Evolutionary conservation across 2,888 invertebrate genomes (phyloP), one percentile per base, ranked within the genome.

Genomic region (Schrankia costaestrigalis): DNA sequence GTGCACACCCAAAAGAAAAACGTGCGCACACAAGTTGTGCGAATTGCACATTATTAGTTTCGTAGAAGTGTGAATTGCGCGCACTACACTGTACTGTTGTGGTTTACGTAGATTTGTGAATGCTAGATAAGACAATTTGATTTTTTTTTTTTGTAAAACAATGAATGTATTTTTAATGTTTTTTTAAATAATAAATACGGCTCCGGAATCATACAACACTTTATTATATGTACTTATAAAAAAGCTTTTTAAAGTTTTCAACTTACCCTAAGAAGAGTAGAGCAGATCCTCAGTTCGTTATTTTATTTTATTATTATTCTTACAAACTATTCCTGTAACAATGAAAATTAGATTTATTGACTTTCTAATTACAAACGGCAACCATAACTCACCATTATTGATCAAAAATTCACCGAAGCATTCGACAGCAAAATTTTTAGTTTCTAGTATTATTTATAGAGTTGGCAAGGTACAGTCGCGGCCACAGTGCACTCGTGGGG

Each of bases 41-140:
- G 53, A 56, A 53, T 56, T 53, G 63, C 63, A 63, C 62, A 58
- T 71, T 77, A 77, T 72, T 76, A 78, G 71, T 73, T 72, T 61
- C 56, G 49, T 52, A 53, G 47, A 49, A 58, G 55, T 50, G 48
- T 43, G 45, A 34, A 39, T 31, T 47, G 49, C 55, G 46, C 55
- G 54, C 27, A 51, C 31, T 35, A 69, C 72, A 71, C 53, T 56
- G 64, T 63, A 58, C 76, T 34, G 35, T 35, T 26, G 30, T 36
- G 24, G 27, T 19, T 14, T n/a, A 10, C 31, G 23, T 18, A 26
- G 13, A 37, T 3, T 10, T 24, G 1, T 1, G 15, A n/a, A 6
- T 9, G 23, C 23, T 34, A 34, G 38, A 33, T 6, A 4, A 23
- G 33, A 15, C 18, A 21, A 5, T 2, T 30, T n/a, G 1, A 24